Percentiles rank a stretch among this genome's conserved stretches.
Conservation (phyloP, 2,888 invertebrate genomes). For the Melanchra persicariae region DNA sequence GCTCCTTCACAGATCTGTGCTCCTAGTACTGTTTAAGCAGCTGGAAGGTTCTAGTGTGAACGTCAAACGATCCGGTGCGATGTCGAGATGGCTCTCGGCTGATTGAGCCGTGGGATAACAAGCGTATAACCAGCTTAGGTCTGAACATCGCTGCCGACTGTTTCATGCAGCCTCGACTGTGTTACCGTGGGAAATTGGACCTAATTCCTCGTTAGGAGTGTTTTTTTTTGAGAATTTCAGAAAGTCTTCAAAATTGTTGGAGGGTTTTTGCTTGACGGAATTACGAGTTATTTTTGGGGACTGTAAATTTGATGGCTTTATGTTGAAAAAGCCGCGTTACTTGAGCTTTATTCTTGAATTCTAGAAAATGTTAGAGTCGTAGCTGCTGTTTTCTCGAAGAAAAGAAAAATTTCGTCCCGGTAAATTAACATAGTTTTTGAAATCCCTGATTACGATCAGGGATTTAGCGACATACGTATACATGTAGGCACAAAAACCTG, state of each 20-base stretch:
- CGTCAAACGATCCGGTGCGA: constrained; percentile 26
- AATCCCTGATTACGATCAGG: not conserved
- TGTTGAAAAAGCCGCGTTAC: not conserved
- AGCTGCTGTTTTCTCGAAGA: not conserved
- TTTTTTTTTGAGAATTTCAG: constrained; percentile 2
- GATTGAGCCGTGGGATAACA: constrained; percentile 67
- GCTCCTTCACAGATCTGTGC: constrained; percentile 4
- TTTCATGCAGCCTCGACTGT: constrained; percentile 38
- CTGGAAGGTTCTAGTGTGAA: constrained; percentile 30
- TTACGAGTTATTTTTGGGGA: not conserved
- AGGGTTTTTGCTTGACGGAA: not conserved
- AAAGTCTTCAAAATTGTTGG: not conserved
- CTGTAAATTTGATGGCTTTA: not conserved
- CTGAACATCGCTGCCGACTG: constrained; percentile 37
- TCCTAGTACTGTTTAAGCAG: constrained; percentile 15
- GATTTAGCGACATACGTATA: not conserved
- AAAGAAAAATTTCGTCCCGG: too few relatives aligned
- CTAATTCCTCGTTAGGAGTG: constrained; percentile 9
- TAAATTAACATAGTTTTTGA: too few relatives aligned
- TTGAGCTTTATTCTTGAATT: not conserved
- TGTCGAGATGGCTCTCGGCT: constrained; percentile 63
- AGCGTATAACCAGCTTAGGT: constrained; percentile 64
- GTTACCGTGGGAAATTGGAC: constrained; percentile 23
- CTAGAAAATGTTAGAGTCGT: not conserved
- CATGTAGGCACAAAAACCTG: not conserved